Percentiles rank a stretch among this genome's conserved stretches.
Evolutionary conservation across 2,797 vertebrate genomes (phyloP).

Genomic region (Sitta carolinensis): DNA sequence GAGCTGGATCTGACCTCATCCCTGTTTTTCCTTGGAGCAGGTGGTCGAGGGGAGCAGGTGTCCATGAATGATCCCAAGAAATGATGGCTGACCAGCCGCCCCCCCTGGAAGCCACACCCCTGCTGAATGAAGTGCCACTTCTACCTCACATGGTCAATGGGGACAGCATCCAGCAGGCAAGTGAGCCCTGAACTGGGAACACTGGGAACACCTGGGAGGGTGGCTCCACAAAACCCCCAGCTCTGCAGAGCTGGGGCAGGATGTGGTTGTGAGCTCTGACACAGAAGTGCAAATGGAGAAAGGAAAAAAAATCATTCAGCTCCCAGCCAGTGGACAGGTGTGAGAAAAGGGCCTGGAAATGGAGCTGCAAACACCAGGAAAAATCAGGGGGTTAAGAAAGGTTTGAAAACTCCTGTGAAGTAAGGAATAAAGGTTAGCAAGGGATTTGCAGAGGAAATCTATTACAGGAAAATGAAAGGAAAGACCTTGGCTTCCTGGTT

Average conservation of each 20-base stretch:
- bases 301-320: background rate
- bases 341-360: background rate
- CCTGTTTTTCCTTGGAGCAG: constrained; percentile 14
- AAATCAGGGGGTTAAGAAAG: background rate
- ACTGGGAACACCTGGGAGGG: background rate
- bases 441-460: background rate
- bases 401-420: background rate
- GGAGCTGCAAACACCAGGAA: background rate
- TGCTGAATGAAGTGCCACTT: constrained; percentile 79
- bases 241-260: background rate
- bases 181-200: background rate
- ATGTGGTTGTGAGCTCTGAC: background rate
- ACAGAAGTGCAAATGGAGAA: background rate
- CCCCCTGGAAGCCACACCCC: constrained; percentile 76
- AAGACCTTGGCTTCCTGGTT: constrained; percentile 1
- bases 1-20: rapidly evolving
- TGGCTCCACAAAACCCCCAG: background rate
- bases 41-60: constrained; percentile 44
- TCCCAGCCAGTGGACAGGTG: background rate
- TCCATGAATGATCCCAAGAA: constrained; percentile 76
- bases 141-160: constrained; percentile 79
- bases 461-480: background rate
- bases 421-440: background rate
- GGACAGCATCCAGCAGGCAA: constrained; percentile 79
- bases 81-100: constrained; percentile 83